These are phyloP conservation scores for Hyla sarda DNA, from an alignment of 2,113 vertebrate genomes.

Conservation along the genomic window DNA sequence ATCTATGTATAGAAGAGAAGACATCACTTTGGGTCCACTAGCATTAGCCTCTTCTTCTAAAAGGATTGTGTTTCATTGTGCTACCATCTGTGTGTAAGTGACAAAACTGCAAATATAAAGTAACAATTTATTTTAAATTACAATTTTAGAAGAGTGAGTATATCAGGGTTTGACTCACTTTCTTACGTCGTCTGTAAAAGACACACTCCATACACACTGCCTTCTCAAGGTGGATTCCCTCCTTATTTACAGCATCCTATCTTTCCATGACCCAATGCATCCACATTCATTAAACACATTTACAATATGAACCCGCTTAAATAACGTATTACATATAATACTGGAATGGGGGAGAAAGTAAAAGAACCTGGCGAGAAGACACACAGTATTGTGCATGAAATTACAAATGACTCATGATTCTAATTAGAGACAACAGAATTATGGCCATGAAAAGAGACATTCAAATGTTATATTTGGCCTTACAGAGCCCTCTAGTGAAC, in stretches of 20 bases:
- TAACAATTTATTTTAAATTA: neutral
- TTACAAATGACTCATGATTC: constrained; percentile 65
- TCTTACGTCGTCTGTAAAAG: neutral
- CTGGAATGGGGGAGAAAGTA: constrained; percentile 66
- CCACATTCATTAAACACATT: neutral
- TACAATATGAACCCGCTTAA: constrained; percentile 56
- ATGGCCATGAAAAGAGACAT: constrained; percentile 7
- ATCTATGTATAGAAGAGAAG: neutral
- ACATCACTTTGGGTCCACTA: neutral
- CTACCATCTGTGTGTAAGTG: neutral
- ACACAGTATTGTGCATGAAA: constrained; percentile 60
- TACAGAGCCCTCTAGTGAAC: constrained; percentile 82
- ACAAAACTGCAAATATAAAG: neutral
- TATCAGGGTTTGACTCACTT: neutral
- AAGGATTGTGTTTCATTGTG: neutral
- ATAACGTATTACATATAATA: constrained; percentile 69
- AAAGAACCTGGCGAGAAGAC: constrained; percentile 61
- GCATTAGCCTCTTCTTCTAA: neutral
- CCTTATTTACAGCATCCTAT: constrained; percentile 29
- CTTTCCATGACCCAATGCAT: neutral
- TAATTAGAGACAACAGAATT: constrained; percentile 64
- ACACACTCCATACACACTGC: neutral
- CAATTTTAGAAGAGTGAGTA: neutral
- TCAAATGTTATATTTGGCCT: constrained; percentile 66
- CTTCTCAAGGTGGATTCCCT: constrained; percentile 54